A percentile compares a stretch with the other conserved stretches of the same genome.
Evolutionary conservation across 2,113 vertebrate species (phyloP).

Genomic region (Podarcis raffonei): DNA sequence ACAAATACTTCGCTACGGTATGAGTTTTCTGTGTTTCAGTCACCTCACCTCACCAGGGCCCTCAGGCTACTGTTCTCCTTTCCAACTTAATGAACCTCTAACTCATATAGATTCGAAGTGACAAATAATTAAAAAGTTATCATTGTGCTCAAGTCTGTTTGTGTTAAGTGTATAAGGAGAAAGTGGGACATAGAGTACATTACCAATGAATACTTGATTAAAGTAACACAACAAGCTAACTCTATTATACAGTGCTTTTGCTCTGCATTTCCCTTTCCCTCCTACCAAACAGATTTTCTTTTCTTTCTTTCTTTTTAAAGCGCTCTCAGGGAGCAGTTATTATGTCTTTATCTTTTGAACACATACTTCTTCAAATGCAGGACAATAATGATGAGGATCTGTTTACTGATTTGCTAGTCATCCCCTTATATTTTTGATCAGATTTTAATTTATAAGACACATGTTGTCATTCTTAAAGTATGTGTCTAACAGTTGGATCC

Average conservation of each 20-base stretch:
- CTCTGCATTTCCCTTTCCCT: background rate
- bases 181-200: background rate
- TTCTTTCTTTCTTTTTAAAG: background rate
- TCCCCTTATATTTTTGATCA: background rate
- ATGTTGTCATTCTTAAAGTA: background rate
- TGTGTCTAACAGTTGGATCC: background rate
- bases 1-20: background rate
- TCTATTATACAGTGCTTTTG: background rate
- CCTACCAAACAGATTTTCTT: background rate
- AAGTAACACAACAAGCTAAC: background rate
- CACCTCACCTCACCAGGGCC: background rate
- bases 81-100: background rate
- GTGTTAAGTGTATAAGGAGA: conserved; percentile 23
- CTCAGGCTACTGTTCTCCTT: background rate
- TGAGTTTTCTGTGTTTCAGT: background rate
- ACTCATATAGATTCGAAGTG: conserved; percentile 9
- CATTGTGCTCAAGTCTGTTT: background rate
- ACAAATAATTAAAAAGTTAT: conserved; percentile 31
- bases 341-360: background rate
- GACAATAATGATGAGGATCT: background rate
- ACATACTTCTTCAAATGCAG: background rate
- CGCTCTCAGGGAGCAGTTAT: background rate
- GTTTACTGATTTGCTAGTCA: background rate
- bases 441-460: background rate
- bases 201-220: conserved; percentile 15